Conservation (phyloP, 1,140 invertebrate species). For the Ladona fulva region DNA sequence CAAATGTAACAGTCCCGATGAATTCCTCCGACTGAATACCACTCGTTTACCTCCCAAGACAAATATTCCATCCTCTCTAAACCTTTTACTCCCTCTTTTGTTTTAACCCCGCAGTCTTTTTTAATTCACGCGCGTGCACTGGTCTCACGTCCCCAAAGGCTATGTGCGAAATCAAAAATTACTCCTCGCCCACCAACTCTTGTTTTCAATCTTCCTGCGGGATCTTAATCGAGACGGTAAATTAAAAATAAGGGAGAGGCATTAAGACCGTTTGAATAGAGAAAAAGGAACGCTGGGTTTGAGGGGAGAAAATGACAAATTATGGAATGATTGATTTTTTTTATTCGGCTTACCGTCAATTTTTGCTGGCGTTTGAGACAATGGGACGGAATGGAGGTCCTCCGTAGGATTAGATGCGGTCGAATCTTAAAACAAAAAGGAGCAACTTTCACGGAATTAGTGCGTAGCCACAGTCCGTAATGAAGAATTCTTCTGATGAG, state of each 20-base stretch:
- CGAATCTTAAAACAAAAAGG: too few species aligned
- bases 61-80: too few species aligned
- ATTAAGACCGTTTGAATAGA: neutral
- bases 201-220: neutral
- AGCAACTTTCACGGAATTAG: too few species aligned
- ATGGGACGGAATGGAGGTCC: too few species aligned
- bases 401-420: too few species aligned
- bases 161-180: neutral
- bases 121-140: conserved; percentile 1
- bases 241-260: neutral
- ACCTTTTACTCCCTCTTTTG: neutral
- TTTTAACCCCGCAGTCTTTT: neutral
- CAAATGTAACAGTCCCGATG: too few species aligned
- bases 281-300: neutral
- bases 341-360: neutral
- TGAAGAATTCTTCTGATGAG: too few species aligned
- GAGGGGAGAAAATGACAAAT: conserved; percentile 3
- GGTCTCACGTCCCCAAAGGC: neutral
- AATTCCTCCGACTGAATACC: too few species aligned
- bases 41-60: too few species aligned
- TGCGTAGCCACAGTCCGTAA: too few species aligned
- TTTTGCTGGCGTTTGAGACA: neutral
- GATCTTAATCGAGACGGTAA: neutral
- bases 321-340: neutral
- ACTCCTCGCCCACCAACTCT: neutral